Evolutionary conservation across 2,888 invertebrate genomes (phyloP), one percentile per base, ranked within the genome.

Genomic region (Hirtodrosophila histrioides): DNA sequence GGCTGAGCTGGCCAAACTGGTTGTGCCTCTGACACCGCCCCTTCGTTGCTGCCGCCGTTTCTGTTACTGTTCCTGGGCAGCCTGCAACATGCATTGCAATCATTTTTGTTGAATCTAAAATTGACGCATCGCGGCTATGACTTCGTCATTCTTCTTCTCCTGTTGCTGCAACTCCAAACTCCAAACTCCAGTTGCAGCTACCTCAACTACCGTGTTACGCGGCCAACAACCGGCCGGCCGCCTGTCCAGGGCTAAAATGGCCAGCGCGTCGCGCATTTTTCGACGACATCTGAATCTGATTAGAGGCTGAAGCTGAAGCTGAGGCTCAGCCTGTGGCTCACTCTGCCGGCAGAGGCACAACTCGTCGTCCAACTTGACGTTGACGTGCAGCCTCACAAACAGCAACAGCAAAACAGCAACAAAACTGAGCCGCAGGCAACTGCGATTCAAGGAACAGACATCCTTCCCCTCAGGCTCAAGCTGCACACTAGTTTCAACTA

Each of bases 91-190:
- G 86, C 84, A 85, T 88, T 85, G 84, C 84, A 85, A 85, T 85
- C 88, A 85, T 88, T 85, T 85, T 85, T 88, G 85, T 74, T 86
- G 85, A 86, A 86, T 88, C 85, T 86, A 76, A 86, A 88, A 81
- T 86, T 86, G 88, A 86, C 88, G 85, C 85, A 85, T 88, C 86
- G 88, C 88, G 74, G 86, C 88, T 84, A 88, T 85, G 84, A 85
- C 84, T 85, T 88, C 84, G 84, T 85, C 84, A 85, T 86, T 85
- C 88, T 70, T 61, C 62, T 65, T 31, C 45, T 51, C 17, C 56
- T 57, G 63, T 33, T 58, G 60, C 63, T 37, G 54, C 75, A 51
- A 66, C 48, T 39, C 33, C 51, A 23, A 17, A 37, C 39, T 24
- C 27, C 41, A 49, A 27, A 55, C 43, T 9, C 55, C 37, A 51